Evolutionary conservation across 1,140 invertebrate genomes (phyloP).

Genomic region (Micrasema minimum): DNA sequence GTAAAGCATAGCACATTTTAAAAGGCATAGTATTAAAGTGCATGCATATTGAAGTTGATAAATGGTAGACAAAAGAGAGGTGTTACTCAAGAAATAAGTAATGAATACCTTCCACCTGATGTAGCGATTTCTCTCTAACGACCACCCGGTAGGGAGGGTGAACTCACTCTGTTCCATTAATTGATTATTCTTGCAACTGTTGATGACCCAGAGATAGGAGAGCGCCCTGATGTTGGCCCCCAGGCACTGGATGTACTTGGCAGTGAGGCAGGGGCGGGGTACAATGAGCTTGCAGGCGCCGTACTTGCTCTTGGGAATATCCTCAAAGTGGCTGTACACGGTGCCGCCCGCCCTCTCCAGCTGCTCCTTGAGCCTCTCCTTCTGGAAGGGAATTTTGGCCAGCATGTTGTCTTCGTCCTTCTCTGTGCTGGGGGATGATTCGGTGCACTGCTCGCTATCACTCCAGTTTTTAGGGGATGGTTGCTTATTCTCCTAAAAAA

Average conservation of each 20-base stretch:
- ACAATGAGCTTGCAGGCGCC: slow-evolving; percentile 67
- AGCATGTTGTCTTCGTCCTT: slow-evolving; percentile 66
- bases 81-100: no score
- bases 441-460: slow-evolving; percentile 37
- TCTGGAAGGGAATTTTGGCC: slow-evolving; percentile 65
- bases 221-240: slow-evolving; percentile 66
- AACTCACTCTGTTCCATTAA: slow-evolving; percentile 60
- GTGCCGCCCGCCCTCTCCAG: slow-evolving; percentile 67
- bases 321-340: slow-evolving; percentile 69
- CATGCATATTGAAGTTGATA: no score
- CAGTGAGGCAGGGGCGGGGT: slow-evolving; percentile 70
- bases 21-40: no score
- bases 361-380: slow-evolving; percentile 68
- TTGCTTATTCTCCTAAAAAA: slow-evolving; percentile 13
- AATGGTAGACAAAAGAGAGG: no score
- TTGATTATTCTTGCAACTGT: slow-evolving; percentile 62
- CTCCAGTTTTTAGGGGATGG: slow-evolving; percentile 28
- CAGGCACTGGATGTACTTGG: slow-evolving; percentile 69
- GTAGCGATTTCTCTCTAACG: slow-evolving; percentile 62
- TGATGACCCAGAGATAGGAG: slow-evolving; percentile 70
- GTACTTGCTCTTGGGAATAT: slow-evolving; percentile 68
- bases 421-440: slow-evolving; percentile 54
- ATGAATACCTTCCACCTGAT: slow-evolving; percentile 57
- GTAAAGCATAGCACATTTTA: no score
- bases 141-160: slow-evolving; percentile 67